phyloP scores from a whole-genome alignment of 2,888 invertebrate species.

The Tolmerus cingulatus region DNA sequence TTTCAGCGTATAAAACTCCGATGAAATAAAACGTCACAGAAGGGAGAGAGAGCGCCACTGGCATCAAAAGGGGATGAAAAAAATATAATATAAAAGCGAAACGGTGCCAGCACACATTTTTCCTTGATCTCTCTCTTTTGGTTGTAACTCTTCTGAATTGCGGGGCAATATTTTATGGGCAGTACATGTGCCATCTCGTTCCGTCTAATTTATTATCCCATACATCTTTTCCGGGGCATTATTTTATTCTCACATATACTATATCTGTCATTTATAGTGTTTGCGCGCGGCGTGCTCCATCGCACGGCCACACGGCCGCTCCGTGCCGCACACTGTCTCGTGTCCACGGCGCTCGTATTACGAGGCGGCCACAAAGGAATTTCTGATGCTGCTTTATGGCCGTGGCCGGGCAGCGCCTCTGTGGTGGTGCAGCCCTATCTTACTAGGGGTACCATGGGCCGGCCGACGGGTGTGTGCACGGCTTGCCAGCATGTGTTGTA shows the following conservation, averaged over 20 bases:
- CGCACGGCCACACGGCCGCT: slow-evolving; percentile 21
- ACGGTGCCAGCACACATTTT: neutral
- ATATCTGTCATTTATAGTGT: slow-evolving; percentile 46
- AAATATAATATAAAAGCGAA: neutral
- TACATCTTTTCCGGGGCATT: slow-evolving; percentile 48
- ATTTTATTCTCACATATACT: slow-evolving; percentile 47
- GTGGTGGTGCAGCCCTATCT: neutral
- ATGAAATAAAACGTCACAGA: slow-evolving; percentile 22
- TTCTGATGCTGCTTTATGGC: slow-evolving; percentile 22
- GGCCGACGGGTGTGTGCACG: neutral
- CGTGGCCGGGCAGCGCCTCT: neutral
- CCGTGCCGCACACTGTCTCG: slow-evolving; percentile 6
- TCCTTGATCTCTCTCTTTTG: slow-evolving; percentile 17
- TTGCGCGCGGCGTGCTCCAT: slow-evolving; percentile 32
- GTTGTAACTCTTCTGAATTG: slow-evolving; percentile 32
- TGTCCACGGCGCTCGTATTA: slow-evolving; percentile 17
- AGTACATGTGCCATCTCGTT: slow-evolving; percentile 50
- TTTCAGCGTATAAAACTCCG: neutral
- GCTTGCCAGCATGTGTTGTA: slow-evolving; percentile 38
- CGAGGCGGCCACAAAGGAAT: slow-evolving; percentile 27
- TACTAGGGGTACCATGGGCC: neutral
- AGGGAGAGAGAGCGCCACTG: neutral
- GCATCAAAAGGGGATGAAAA: neutral
- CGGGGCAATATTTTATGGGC: slow-evolving; percentile 40
- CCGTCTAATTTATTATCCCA: slow-evolving; percentile 50